These are phyloP conservation scores for Mycteria americana DNA, from an alignment of 2,797 vertebrate species.

Conservation along the genomic window DNA sequence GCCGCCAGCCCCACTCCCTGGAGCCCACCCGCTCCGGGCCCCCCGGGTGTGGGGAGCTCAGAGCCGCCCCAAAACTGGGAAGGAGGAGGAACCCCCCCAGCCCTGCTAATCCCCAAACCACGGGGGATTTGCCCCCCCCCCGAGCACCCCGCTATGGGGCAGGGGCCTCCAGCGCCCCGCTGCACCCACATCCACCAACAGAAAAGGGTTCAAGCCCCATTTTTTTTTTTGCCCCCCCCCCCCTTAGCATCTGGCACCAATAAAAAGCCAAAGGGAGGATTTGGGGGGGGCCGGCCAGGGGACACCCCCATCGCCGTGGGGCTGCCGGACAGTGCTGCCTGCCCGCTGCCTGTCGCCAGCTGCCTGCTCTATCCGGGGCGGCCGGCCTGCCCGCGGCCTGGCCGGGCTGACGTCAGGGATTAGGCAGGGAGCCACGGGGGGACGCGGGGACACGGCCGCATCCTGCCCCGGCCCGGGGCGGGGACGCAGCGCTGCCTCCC, in stretches of 20 bases:
- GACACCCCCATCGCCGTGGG: background rate
- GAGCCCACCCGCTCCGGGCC: fast-evolving
- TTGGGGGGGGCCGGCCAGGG: background rate
- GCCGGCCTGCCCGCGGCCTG: background rate
- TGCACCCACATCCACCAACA: background rate
- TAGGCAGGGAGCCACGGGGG: background rate
- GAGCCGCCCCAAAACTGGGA: background rate
- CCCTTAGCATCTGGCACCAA: too few relatives aligned
- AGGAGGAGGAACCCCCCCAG: too few relatives aligned
- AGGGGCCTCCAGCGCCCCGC: background rate
- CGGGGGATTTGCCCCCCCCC: fast-evolving
- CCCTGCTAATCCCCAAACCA: background rate
- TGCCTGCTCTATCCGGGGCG: background rate
- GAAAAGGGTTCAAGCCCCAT: background rate
- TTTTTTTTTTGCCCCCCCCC: background rate
- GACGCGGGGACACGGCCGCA: background rate
- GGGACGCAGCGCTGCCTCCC: fast-evolving
- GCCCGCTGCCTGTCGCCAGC: background rate
- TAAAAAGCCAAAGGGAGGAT: background rate
- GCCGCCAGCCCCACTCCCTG: background rate
- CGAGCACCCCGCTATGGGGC: background rate
- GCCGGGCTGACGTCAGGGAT: conserved; percentile 38
- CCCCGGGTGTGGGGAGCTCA: background rate
- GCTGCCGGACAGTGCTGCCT: background rate
- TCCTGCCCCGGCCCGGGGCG: background rate